These are phyloP conservation scores for Xestobium rufovillosum DNA, from an alignment of 2,888 invertebrate species.

Conservation along the genomic window DNA sequence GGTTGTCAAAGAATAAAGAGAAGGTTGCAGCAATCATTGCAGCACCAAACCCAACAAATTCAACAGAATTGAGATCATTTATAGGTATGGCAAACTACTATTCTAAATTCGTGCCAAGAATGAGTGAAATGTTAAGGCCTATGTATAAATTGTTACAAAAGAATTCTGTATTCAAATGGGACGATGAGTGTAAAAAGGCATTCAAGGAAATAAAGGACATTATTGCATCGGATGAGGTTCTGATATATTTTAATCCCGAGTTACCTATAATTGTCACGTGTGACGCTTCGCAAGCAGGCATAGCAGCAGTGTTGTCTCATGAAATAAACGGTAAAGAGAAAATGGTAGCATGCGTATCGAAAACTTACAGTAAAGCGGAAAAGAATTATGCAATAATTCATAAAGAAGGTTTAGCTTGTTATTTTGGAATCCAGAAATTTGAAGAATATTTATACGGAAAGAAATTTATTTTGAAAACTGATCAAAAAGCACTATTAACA, in stretches of 20 bases:
- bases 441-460: background rate
- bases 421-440: conserved; percentile 3
- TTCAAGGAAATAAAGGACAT: background rate
- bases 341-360: background rate
- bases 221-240: background rate
- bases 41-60: background rate
- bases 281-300: background rate
- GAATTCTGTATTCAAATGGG: background rate
- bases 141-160: conserved; percentile 1
- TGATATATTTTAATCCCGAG: conserved; percentile 2
- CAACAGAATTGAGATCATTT: background rate
- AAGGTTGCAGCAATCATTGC: background rate
- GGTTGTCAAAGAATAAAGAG: too few relatives aligned
- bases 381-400: conserved; percentile 3
- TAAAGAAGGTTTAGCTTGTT: conserved; percentile 4
- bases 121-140: background rate
- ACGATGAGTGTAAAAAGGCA: background rate
- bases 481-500: conserved; percentile 3
- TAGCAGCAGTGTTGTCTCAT: conserved; percentile 1
- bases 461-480: conserved; percentile 3
- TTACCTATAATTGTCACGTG: background rate
- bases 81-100: conserved; percentile 1
- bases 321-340: conserved; percentile 2
- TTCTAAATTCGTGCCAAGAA: background rate
- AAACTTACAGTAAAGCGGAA: conserved; percentile 3